A percentile compares a stretch with the other conserved stretches of the same genome.
These are phyloP conservation scores for Muscicapa striata DNA, from an alignment of 2,797 vertebrate genomes.

Conservation along the genomic window DNA sequence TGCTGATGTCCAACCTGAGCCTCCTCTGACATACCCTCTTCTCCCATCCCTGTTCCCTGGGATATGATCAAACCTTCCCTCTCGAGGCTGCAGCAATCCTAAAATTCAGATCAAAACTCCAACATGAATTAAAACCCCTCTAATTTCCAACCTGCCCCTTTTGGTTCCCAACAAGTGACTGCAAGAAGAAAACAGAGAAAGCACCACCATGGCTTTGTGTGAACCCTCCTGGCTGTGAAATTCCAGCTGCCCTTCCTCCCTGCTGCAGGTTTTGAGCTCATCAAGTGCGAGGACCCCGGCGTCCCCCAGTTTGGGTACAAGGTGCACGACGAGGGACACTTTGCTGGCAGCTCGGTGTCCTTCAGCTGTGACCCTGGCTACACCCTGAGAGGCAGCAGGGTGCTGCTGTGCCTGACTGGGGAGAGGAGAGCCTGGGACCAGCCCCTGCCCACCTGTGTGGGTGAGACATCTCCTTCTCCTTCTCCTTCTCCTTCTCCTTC, in stretches of 20 bases:
- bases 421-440: constrained; percentile 95
- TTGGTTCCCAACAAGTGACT: neutral
- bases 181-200: neutral
- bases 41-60: neutral
- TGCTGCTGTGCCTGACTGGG: constrained; percentile 90
- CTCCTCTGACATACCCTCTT: neutral
- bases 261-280: constrained; percentile 91
- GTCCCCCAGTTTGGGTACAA: constrained; percentile 94
- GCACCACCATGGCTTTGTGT: fast-evolving
- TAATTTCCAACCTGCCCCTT: neutral
- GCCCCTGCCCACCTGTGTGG: constrained; percentile 90
- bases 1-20: fast-evolving
- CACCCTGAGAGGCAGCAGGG: constrained; percentile 84
- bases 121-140: neutral
- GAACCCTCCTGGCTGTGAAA: neutral
- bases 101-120: neutral
- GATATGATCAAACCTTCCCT: neutral
- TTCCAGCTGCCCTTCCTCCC: neutral
- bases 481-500: too few relatives aligned
- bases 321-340: constrained; percentile 93
- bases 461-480: constrained; percentile 74
- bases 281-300: constrained; percentile 96
- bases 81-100: fast-evolving
- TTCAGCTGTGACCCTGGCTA: constrained; percentile 96
- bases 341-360: constrained; percentile 92